phyloP scores from a whole-genome alignment of 2,888 invertebrate genomes.

The Rhagonycha lutea region DNA sequence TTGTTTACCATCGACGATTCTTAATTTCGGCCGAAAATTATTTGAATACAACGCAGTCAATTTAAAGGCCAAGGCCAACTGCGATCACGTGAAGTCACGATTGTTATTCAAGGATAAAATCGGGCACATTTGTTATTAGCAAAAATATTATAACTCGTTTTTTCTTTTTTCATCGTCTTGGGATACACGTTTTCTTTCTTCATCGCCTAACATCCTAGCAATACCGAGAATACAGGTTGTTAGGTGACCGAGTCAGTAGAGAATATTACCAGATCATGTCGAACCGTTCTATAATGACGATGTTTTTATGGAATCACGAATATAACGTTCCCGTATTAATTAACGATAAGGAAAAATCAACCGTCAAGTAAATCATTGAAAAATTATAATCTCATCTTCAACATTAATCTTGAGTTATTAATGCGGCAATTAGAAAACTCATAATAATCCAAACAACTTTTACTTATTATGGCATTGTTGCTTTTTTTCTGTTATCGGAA shows the following conservation, averaged over 20 bases:
- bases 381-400: not conserved
- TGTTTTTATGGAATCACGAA: not conserved
- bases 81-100: conserved; percentile 35
- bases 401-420: not conserved
- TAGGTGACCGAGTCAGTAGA: conserved; percentile 28
- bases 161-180: conserved; percentile 14
- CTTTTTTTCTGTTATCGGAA: not conserved
- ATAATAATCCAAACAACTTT: not conserved
- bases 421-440: not conserved
- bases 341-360: not conserved
- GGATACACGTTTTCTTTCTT: not conserved
- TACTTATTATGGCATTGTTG: not conserved
- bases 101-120: conserved; percentile 32
- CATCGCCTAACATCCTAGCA: not conserved
- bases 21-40: conserved; percentile 22
- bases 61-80: conserved; percentile 39
- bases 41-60: conserved; percentile 22
- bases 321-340: not conserved
- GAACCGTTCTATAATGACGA: not conserved
- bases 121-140: conserved; percentile 26
- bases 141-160: conserved; percentile 28
- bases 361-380: not conserved
- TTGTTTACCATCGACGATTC: not conserved
- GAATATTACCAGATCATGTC: not conserved
- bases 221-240: conserved; percentile 22